Evolutionary conservation across 2,888 invertebrate genomes (phyloP), one percentile per base, ranked within the genome.

Genomic region (Gymnoscelis rufifasciata): DNA sequence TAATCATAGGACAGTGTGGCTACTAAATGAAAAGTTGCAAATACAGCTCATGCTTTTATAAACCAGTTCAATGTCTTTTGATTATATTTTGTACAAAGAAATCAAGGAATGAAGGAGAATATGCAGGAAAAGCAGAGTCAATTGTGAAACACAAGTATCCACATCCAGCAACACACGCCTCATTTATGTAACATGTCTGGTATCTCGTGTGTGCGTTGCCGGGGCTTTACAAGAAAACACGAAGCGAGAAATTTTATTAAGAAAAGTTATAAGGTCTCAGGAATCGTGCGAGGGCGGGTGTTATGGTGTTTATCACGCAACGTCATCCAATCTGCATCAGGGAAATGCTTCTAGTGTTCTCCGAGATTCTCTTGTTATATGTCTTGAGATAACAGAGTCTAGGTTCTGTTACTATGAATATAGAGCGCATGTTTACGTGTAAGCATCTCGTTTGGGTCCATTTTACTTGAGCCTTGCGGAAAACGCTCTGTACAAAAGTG

Each of bases 321-420:
- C 59, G 64, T 64, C 64, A 66, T 64, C 62, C 63, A 64, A 64
- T 68, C 70, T 72, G 69, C 67, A 69, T 64, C 56, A 52, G 57
- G 59, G 51, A 3, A 13, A 31, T 30, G 30, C 12, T 8, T 14
- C 14, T 31, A 14, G 13, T 14, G 14, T 1, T 14, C 15, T 19
- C 14, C 10, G n/a, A 6, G 33, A n/a, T n/a, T 7, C 31, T n/a
- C 7, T 13, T 4, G 29, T n/a, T 30, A 12, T 3, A 13, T 7
- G 13, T 30, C 6, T 7, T 13, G 8, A 12, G 13, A 12, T 13
- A 14, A 14, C 7, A 2, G 3, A 7, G 10, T 27, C 8, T 27
- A 27, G 12, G 19, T 19, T 19, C 19, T 19, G 5, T 19, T 19
- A 19, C 19, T 19, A 19, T 19, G 29, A 29, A 29, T 12, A 13